phyloP scores from a whole-genome alignment of 2,888 invertebrate genomes.

The Aphrophora alni region DNA sequence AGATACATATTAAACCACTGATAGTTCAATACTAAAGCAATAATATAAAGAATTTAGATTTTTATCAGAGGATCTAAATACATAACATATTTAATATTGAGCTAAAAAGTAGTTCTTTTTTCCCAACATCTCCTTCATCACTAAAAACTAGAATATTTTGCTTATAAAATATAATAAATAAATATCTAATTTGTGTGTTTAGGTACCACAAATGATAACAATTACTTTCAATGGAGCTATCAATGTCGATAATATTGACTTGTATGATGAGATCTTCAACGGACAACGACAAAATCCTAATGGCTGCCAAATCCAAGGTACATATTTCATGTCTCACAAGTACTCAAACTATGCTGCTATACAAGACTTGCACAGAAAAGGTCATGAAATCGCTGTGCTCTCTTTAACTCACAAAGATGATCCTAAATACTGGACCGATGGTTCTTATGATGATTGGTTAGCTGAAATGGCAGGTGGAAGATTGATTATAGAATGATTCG shows the following conservation, averaged over 20 bases:
- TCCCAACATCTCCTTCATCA: too few species aligned
- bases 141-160: too few species aligned
- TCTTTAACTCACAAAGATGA: conserved; percentile 93
- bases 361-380: conserved; percentile 86
- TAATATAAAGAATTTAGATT: too few species aligned
- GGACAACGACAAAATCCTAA: conserved; percentile 86
- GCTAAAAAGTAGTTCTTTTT: too few species aligned
- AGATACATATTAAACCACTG: too few species aligned
- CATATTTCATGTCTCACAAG: conserved; percentile 92
- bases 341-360: conserved; percentile 91
- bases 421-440: conserved; percentile 87
- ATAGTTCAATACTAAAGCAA: too few species aligned
- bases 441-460: conserved; percentile 89
- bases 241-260: conserved; percentile 90
- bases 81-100: too few species aligned
- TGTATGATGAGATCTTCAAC: conserved; percentile 90
- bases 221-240: conserved; percentile 92
- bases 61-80: too few species aligned
- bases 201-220: conserved; percentile 91
- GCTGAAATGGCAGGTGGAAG: conserved; percentile 94
- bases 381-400: conserved; percentile 92
- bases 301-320: conserved; percentile 86
- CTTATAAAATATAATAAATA: too few species aligned
- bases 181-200: too few species aligned
- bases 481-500: conserved; percentile 85